Evolutionary conservation across 1,140 invertebrate genomes (phyloP), one percentile per base, ranked within the genome.

Genomic region (Trypoxylus dichotomus): DNA sequence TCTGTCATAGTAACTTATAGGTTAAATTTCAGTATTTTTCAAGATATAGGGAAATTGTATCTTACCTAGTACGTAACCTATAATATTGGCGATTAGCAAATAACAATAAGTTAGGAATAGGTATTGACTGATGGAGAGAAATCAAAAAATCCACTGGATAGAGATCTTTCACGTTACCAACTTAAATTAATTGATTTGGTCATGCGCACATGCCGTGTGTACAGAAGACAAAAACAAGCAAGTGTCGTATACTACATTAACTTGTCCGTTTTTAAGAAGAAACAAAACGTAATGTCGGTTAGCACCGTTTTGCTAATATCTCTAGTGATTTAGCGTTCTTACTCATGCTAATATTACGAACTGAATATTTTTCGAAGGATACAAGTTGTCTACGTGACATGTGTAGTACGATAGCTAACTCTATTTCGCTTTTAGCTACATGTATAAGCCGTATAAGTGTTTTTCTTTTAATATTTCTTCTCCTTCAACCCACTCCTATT

Each of bases 401-500:
- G 72, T 41, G 37, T 74, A 74, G 72, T 74, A 74, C 25, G 24
- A 13, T 74, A 43, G 72, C 72, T 41, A 74, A n/a, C 29, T 74
- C 72, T 68, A 25, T 68, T 74, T 74, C 41, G 72, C 72, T 74
- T 74, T 37, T 74, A 74, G 72, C 41, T 74, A 43, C 21, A 74
- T 41, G 29, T 74, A 42, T 47, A 75, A 75, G 74, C 19, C 21
- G 43, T 54, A 75, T 75, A 75, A 75, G 43, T 75, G 74, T 75
- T 29, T 43, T 7, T 54, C 10, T 47, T 75, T 47, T 47, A 24
- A 27, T 68, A 13, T 27, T 68, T 68, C 32, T 2, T 2, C 32
- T 37, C 10, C 24, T 27, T 27, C 60, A n/a, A n/a, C 13, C 47
- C 47, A 54, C 15, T n/a, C n/a, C n/a, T n/a, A n/a, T n/a, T n/a